Percentiles rank a stretch among this genome's conserved stretches.
phyloP scores from a whole-genome alignment of 2,113 vertebrate species.

The Puntigrus tetrazona region DNA sequence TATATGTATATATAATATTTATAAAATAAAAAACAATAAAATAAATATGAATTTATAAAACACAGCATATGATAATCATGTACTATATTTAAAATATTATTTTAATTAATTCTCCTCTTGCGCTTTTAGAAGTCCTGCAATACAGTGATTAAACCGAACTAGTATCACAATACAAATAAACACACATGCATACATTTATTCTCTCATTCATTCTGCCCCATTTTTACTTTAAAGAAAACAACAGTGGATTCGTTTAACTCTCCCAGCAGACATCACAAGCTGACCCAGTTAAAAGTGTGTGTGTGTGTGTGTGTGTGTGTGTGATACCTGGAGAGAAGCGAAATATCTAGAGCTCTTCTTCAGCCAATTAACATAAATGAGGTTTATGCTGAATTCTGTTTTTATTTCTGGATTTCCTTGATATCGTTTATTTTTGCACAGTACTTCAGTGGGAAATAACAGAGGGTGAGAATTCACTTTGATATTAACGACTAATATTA shows the following conservation, averaged over 20 bases:
- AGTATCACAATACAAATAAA: background rate
- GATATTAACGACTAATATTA: background rate
- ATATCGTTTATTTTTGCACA: background rate
- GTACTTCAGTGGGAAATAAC: background rate
- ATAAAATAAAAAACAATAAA: too few species aligned
- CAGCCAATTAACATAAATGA: constrained; percentile 11
- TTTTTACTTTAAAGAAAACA: constrained; percentile 29
- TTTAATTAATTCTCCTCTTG: background rate
- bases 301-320: background rate
- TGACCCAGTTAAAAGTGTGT: constrained; percentile 28
- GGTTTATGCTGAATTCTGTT: background rate
- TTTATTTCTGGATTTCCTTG: constrained; percentile 15
- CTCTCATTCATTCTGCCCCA: background rate
- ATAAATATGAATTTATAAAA: background rate
- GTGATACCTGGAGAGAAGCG: background rate
- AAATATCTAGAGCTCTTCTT: background rate
- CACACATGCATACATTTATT: background rate
- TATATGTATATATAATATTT: too few species aligned
- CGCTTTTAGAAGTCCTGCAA: background rate
- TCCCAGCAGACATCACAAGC: background rate
- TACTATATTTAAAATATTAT: too few species aligned
- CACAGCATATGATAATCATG: too few species aligned
- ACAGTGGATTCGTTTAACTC: background rate
- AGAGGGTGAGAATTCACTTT: background rate
- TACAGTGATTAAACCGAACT: background rate